Conservation (phyloP, 2,797 vertebrate genomes). For the Eurystomus glaucurus region DNA sequence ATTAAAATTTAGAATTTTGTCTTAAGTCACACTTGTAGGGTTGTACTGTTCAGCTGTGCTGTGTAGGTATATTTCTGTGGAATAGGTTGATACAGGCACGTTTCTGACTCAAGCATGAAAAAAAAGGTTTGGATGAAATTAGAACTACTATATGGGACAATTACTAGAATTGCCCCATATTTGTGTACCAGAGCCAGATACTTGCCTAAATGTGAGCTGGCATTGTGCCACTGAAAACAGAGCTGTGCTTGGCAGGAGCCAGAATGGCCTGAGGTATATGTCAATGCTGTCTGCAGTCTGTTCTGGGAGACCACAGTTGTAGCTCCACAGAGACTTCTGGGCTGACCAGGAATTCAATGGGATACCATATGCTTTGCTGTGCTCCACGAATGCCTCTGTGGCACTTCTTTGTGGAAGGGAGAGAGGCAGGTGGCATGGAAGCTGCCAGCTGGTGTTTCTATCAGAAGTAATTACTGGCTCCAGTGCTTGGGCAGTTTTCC, state of each 20-base stretch:
- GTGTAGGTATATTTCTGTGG: not conserved
- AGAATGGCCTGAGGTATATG: not conserved
- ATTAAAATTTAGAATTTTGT: not conserved
- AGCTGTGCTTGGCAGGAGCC: not conserved
- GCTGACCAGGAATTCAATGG: not conserved
- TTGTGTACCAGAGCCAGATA: slow-evolving; percentile 12
- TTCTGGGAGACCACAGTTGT: not conserved
- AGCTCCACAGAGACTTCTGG: slow-evolving; percentile 5
- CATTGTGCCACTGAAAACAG: not conserved
- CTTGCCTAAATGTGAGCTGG: slow-evolving; percentile 18
- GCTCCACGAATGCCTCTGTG: not conserved
- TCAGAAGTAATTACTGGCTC: slow-evolving; percentile 44
- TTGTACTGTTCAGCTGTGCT: not conserved
- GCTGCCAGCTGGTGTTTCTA: slow-evolving; percentile 52
- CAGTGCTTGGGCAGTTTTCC: not conserved
- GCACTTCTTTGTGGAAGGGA: slow-evolving; percentile 29
- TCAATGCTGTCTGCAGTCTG: not conserved
- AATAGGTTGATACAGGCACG: not conserved
- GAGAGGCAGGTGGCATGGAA: slow-evolving; percentile 40
- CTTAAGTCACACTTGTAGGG: not conserved
- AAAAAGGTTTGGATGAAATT: slow-evolving; percentile 20
- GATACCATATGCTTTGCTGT: slow-evolving; percentile 33
- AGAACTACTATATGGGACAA: not conserved
- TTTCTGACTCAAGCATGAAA: slow-evolving; percentile 2
- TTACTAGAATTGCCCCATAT: slow-evolving; percentile 26